phyloP scores from a whole-genome alignment of 2,888 invertebrate genomes.

The Hoplodrina blanda region DNA sequence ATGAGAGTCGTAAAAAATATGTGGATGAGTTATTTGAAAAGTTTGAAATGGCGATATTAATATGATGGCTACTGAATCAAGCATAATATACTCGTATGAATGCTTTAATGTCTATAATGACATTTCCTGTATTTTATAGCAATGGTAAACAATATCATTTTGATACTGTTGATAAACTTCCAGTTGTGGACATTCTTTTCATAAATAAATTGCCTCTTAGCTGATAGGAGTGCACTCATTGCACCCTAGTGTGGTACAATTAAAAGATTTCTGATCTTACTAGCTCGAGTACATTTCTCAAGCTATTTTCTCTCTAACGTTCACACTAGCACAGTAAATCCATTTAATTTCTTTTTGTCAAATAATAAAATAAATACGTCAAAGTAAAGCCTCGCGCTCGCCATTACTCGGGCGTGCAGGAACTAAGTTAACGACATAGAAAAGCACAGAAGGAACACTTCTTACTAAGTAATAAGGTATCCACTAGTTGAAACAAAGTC shows the following conservation, averaged over 20 bases:
- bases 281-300: slow-evolving; percentile 8
- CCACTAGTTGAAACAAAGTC: background rate
- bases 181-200: too few relatives aligned
- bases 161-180: too few relatives aligned
- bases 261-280: slow-evolving; percentile 21
- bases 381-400: slow-evolving; percentile 37
- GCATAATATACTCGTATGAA: too few relatives aligned
- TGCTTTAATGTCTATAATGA: too few relatives aligned
- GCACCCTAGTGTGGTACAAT: background rate
- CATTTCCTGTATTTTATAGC: too few relatives aligned
- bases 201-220: background rate
- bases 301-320: slow-evolving; percentile 29
- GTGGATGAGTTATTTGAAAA: slow-evolving; percentile 18
- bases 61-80: background rate
- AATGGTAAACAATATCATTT: too few relatives aligned
- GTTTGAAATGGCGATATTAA: slow-evolving; percentile 9
- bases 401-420: slow-evolving; percentile 30
- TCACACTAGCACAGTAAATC: slow-evolving; percentile 39
- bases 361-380: slow-evolving; percentile 55
- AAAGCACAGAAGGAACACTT: slow-evolving; percentile 18
- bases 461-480: background rate
- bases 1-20: background rate
- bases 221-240: background rate
- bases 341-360: slow-evolving; percentile 48
- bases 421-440: slow-evolving; percentile 8